Evolutionary conservation across 2,797 vertebrate species (phyloP).

Genomic region (Dendrocincla tyrannina): DNA sequence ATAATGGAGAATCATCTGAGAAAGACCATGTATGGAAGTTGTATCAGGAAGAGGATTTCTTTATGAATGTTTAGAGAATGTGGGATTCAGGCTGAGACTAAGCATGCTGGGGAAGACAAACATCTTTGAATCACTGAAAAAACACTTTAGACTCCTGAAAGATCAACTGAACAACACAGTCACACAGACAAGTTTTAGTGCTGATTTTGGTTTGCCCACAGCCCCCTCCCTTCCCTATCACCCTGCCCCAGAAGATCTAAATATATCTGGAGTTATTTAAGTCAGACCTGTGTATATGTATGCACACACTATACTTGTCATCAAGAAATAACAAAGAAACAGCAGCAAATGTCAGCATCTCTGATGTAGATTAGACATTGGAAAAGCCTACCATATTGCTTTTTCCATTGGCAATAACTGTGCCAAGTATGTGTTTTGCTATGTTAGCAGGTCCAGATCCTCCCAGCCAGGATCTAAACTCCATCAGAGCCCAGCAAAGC

Average conservation of each 20-base stretch:
- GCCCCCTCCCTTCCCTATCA: neutral
- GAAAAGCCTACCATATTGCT: neutral
- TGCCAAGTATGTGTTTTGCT: neutral
- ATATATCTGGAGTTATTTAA: neutral
- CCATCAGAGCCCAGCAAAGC: neutral
- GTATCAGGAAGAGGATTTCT: neutral
- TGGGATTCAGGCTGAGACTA: neutral
- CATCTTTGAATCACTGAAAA: neutral
- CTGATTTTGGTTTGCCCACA: neutral
- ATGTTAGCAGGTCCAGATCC: neutral
- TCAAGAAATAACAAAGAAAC: neutral
- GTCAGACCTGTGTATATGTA: neutral
- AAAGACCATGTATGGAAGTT: neutral
- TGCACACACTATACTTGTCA: neutral
- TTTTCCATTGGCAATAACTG: neutral
- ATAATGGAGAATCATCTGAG: neutral
- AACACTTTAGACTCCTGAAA: neutral
- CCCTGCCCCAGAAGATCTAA: neutral
- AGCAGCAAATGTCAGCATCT: neutral
- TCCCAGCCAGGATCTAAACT: neutral
- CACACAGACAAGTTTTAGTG: neutral
- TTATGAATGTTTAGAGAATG: neutral
- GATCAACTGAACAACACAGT: neutral
- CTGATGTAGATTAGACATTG: neutral
- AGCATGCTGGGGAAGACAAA: neutral